phyloP scores from a whole-genome alignment of 2,888 invertebrate species.

The Lobophora halterata region DNA sequence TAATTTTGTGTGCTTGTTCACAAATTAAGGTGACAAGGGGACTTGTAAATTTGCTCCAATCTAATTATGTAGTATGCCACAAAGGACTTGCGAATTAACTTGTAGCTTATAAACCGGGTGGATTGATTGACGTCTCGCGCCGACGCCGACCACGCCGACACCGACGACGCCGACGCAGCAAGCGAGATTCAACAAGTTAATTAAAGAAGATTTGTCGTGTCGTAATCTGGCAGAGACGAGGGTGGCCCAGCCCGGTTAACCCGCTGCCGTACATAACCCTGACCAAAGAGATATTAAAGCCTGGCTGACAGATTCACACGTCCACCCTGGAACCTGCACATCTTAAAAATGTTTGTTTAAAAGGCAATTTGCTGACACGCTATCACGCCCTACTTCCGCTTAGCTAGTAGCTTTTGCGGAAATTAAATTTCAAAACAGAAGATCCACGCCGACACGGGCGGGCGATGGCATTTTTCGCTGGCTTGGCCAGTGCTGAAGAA shows the following conservation, averaged over 20 bases:
- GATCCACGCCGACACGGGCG: no score
- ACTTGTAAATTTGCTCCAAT: conserved; percentile 31
- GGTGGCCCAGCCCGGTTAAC: conserved; percentile 7
- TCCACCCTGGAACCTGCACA: conserved; percentile 31
- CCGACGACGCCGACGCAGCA: no score
- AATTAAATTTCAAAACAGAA: conserved; percentile 42
- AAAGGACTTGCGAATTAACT: conserved; percentile 29
- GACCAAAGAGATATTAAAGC: no score
- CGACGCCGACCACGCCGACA: not conserved
- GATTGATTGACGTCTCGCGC: conserved; percentile 28
- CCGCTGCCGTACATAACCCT: conserved; percentile 12
- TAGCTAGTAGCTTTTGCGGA: conserved; percentile 31
- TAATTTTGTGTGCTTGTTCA: conserved; percentile 30
- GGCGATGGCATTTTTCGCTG: no score
- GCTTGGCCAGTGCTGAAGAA: no score
- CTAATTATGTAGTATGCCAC: conserved; percentile 31
- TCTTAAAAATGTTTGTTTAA: conserved; percentile 39
- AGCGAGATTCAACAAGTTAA: conserved; percentile 55
- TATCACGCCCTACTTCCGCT: conserved; percentile 34
- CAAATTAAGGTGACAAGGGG: conserved; percentile 32
- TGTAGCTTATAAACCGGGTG: conserved; percentile 19
- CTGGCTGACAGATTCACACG: conserved; percentile 40
- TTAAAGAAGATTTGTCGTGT: conserved; percentile 55
- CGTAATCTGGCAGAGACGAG: conserved; percentile 21
- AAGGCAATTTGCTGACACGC: conserved; percentile 35